Percentiles rank a stretch among this genome's conserved stretches.
Evolutionary conservation across 2,797 vertebrate genomes (phyloP).

Genomic region (Pygocentrus nattereri): DNA sequence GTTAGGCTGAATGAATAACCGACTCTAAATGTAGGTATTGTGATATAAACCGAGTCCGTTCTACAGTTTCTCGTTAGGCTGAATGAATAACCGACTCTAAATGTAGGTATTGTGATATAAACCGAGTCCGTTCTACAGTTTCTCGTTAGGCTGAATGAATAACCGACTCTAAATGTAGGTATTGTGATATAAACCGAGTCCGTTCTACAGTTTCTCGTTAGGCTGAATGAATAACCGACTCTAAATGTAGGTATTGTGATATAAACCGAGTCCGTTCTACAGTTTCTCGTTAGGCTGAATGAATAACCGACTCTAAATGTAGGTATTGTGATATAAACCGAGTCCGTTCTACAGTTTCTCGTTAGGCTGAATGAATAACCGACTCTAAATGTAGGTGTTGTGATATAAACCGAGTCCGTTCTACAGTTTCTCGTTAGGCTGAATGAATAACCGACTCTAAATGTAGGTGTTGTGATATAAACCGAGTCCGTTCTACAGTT

Average conservation of each 20-base stretch:
- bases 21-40: not conserved
- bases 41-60: too few species aligned
- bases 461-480: not conserved
- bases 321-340: too few species aligned
- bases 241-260: not conserved
- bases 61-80: not conserved
- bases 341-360: not conserved
- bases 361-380: not conserved
- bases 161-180: not conserved
- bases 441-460: not conserved
- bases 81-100: not conserved
- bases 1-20: not conserved
- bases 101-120: not conserved
- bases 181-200: not conserved
- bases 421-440: not conserved
- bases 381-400: not conserved
- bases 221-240: not conserved
- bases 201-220: not conserved
- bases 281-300: not conserved
- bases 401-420: too few species aligned
- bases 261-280: too few species aligned
- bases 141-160: not conserved
- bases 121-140: not conserved
- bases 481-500: not conserved
- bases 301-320: too few species aligned